Evolutionary conservation across 2,888 invertebrate genomes (phyloP).

Genomic region (Euclidia mi): DNA sequence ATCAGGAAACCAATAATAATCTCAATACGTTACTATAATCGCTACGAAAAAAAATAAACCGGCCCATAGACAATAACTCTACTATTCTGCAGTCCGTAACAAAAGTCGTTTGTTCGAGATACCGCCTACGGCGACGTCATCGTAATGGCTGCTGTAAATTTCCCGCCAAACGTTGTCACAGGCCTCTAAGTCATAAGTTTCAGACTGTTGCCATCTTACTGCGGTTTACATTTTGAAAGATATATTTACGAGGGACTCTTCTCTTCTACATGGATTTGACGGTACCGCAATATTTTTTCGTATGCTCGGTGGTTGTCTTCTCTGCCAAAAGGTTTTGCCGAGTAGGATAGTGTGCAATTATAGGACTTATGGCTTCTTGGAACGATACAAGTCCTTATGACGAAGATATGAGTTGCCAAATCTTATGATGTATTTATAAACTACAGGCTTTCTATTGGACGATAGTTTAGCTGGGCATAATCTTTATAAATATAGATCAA

Average conservation of each 20-base stretch:
- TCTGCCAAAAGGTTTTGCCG: background rate
- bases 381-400: too few relatives aligned
- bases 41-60: constrained; percentile 49
- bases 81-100: constrained; percentile 58
- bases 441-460: too few relatives aligned
- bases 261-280: constrained; percentile 18
- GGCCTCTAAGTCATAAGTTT: constrained; percentile 57
- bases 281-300: constrained; percentile 1
- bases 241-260: constrained; percentile 45
- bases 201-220: constrained; percentile 53
- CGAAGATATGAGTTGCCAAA: too few relatives aligned
- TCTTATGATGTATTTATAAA: too few relatives aligned
- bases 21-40: constrained; percentile 44
- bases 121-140: constrained; percentile 63
- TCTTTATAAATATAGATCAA: too few relatives aligned
- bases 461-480: too few relatives aligned
- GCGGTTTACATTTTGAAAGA: constrained; percentile 50
- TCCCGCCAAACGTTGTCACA: constrained; percentile 60
- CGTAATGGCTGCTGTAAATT: constrained; percentile 65
- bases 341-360: background rate
- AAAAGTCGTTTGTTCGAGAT: constrained; percentile 63
- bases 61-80: constrained; percentile 43
- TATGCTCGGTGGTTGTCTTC: too few relatives aligned
- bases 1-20: constrained; percentile 48
- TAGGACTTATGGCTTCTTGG: too few relatives aligned